Evolutionary conservation across 2,113 vertebrate species (phyloP).

Genomic region (Gymnorhina tibicen): DNA sequence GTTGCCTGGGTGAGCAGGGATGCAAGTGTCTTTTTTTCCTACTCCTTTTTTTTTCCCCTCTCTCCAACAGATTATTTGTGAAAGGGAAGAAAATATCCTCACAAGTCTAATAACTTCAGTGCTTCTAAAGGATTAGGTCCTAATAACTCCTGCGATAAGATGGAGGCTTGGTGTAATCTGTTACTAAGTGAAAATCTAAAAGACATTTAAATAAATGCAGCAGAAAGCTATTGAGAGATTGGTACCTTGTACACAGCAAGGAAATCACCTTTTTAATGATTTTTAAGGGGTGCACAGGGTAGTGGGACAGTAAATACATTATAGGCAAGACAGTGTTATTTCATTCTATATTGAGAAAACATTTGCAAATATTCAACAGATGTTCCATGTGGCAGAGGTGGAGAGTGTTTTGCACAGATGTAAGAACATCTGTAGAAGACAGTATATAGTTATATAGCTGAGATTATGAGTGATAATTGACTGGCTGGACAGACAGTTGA

Average conservation of each 20-base stretch:
- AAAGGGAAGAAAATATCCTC: conserved; percentile 21
- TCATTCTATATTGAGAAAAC: background rate
- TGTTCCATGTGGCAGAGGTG: background rate
- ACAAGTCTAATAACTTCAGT: conserved; percentile 27
- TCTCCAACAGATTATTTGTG: background rate
- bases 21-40: background rate
- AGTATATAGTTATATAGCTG: background rate
- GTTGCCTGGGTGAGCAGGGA: background rate
- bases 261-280: background rate
- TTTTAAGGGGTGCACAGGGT: background rate
- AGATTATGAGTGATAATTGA: background rate
- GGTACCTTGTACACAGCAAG: background rate
- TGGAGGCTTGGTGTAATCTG: conserved; percentile 20
- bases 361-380: conserved; percentile 4
- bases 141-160: conserved; percentile 46
- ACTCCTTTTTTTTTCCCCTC: accelerated
- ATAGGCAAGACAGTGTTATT: background rate
- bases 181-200: conserved; percentile 29
- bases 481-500: conserved; percentile 17
- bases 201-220: background rate
- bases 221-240: background rate
- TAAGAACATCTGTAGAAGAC: conserved; percentile 30
- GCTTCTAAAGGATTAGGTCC: conserved; percentile 31
- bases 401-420: background rate
- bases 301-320: background rate